A percentile compares a stretch with the other conserved stretches of the same genome.
phyloP scores from a whole-genome alignment of 2,113 vertebrate species.

The Hoplias malabaricus region DNA sequence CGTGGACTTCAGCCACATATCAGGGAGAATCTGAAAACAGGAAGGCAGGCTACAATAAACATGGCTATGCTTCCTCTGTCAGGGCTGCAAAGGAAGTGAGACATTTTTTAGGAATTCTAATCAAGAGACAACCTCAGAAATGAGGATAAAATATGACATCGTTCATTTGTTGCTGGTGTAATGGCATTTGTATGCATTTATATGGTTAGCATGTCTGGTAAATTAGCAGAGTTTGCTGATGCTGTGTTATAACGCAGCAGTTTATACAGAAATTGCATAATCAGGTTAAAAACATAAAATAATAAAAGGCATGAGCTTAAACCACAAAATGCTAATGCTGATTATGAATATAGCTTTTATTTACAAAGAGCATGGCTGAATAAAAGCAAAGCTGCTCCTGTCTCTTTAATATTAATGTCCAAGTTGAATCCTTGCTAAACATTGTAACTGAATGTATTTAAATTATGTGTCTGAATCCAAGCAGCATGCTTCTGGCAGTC shows the following conservation, averaged over 20 bases:
- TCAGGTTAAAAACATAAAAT: background rate
- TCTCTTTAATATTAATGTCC: background rate
- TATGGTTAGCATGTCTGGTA: background rate
- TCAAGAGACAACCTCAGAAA: constrained; percentile 31
- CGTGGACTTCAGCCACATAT: constrained; percentile 50
- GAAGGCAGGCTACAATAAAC: constrained; percentile 75
- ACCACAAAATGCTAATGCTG: background rate
- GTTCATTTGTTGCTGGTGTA: background rate
- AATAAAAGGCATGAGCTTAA: background rate
- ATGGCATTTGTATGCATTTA: background rate
- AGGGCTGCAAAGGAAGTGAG: constrained; percentile 68
- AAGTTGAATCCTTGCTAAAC: background rate
- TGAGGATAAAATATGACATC: background rate
- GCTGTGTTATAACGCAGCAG: background rate
- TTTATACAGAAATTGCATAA: background rate
- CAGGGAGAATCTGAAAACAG: constrained; percentile 77
- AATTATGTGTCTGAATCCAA: too few relatives aligned
- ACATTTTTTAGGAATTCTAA: constrained; percentile 78
- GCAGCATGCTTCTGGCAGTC: background rate
- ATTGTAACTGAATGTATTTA: background rate
- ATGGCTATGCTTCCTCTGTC: constrained; percentile 74
- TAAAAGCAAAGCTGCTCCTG: background rate
- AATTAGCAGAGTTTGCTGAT: background rate
- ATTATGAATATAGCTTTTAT: background rate
- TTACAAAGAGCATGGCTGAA: background rate